Evolutionary conservation across 2,888 invertebrate species (phyloP), one percentile per base, ranked within the genome.

Genomic region (Lepidochrysops patricia): DNA sequence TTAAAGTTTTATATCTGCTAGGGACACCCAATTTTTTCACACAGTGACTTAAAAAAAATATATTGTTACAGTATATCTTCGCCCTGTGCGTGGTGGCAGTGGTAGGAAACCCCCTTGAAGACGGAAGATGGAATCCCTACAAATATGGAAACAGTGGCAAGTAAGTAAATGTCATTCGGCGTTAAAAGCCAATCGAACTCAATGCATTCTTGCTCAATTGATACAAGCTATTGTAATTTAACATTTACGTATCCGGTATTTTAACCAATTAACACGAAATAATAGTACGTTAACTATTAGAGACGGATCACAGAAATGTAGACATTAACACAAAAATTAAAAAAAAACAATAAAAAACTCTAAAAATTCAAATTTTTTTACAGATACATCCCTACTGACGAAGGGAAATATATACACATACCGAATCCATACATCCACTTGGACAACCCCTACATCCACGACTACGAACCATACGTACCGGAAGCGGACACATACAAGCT

Each of bases 351-450:
- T n/a, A 7, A 15, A 13, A 37, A 15, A 7, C 43, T 29, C 7
- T 12, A 23, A 23, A 43, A 43, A 43, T 4, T 43, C 3, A 13
- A 32, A 52, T 66, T 65, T 63, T 67, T 32, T 70, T 66, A 59
- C 70, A 88, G 85, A 65, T 92, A 92, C 72, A 70, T 70, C 56
- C 90, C 90, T 2, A 72, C 75, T 29, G 72, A 90, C 60, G 89
- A 88, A 64, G 91, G 91, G 2, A 89, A 83, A 74, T 91, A 91
- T 70, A 72, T 88, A 29, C 92, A 92, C 67, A 71, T 87, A 60
- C 90, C 89, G 2, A 86, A 88, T 65, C 89, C 90, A 0, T 91
- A 91, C 74, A 80, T 85, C 62, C 92, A 92, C 66, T 68, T 85
- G 32, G 82, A 88, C 69, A 87, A 87, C 63, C 89, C 89, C 15